A percentile compares a stretch with the other conserved stretches of the same genome.
phyloP scores from a whole-genome alignment of 2,797 vertebrate species.

The Cercopithecus diana region DNA sequence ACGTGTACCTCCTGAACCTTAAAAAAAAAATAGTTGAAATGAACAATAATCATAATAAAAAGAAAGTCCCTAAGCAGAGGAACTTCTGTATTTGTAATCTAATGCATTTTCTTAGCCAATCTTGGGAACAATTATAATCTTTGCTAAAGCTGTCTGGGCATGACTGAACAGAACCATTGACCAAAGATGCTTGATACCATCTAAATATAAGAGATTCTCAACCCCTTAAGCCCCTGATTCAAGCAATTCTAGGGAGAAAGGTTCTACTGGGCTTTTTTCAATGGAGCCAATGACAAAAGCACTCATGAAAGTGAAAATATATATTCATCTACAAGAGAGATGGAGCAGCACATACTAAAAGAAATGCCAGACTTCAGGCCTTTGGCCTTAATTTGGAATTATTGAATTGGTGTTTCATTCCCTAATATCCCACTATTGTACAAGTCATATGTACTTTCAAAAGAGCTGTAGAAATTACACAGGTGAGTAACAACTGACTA shows the following conservation, averaged over 20 bases:
- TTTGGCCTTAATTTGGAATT: not conserved
- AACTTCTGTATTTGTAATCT: slow-evolving; percentile 36
- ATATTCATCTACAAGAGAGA: not conserved
- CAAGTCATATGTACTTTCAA: not conserved
- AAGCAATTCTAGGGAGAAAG: not conserved
- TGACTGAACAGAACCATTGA: not conserved
- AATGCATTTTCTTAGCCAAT: slow-evolving; percentile 31
- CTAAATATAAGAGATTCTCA: not conserved
- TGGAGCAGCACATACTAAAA: not conserved
- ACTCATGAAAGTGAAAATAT: not conserved
- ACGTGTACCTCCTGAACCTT: not conserved
- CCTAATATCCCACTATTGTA: not conserved
- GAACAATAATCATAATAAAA: not conserved
- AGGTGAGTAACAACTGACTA: not conserved
- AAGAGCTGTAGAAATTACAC: not conserved
- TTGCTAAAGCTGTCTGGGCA: not conserved
- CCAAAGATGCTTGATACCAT: not conserved
- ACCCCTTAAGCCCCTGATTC: not conserved
- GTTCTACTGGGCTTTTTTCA: not conserved
- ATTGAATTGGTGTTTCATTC: not conserved
- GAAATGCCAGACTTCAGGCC: not conserved
- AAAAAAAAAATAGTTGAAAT: not conserved
- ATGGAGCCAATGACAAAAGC: not conserved
- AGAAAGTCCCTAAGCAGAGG: not conserved
- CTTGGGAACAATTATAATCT: not conserved